Evolutionary conservation across 2,113 vertebrate genomes (phyloP).

Genomic region (Chionomys nivalis): DNA sequence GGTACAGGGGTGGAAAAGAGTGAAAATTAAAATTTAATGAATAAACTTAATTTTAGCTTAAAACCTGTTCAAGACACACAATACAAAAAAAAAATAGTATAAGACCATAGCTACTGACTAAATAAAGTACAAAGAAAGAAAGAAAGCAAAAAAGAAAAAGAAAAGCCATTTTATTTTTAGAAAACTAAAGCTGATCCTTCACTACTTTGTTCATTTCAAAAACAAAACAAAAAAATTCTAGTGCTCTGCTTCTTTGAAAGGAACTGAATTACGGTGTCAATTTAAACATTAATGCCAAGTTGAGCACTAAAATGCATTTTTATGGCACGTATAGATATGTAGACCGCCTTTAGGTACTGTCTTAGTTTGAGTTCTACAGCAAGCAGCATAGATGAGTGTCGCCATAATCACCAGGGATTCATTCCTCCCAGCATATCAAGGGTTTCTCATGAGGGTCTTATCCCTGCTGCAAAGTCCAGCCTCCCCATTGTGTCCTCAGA

Average conservation of each 20-base stretch:
- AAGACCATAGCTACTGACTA: background rate
- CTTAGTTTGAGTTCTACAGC: background rate
- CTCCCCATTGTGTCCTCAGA: background rate
- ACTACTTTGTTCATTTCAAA: background rate
- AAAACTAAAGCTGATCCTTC: constrained; percentile 25
- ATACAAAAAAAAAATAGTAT: background rate
- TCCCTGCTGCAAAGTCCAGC: background rate
- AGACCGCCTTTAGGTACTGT: background rate
- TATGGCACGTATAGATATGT: background rate
- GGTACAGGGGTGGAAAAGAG: background rate
- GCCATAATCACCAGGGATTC: background rate
- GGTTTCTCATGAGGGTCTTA: background rate
- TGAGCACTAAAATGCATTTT: background rate
- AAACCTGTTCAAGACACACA: constrained; percentile 38
- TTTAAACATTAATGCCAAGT: constrained; percentile 5
- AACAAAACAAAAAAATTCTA: background rate
- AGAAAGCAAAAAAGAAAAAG: background rate
- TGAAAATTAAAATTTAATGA: constrained; percentile 37
- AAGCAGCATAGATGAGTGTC: background rate
- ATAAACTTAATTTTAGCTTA: constrained; percentile 33
- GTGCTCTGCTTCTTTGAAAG: constrained; percentile 24
- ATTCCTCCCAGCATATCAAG: background rate
- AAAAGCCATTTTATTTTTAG: background rate
- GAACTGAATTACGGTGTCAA: constrained; percentile 17
- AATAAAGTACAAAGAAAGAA: background rate